Evolutionary conservation across 1,140 invertebrate species (phyloP), one percentile per base, ranked within the genome.

Genomic region (Bradynema listronoti): DNA sequence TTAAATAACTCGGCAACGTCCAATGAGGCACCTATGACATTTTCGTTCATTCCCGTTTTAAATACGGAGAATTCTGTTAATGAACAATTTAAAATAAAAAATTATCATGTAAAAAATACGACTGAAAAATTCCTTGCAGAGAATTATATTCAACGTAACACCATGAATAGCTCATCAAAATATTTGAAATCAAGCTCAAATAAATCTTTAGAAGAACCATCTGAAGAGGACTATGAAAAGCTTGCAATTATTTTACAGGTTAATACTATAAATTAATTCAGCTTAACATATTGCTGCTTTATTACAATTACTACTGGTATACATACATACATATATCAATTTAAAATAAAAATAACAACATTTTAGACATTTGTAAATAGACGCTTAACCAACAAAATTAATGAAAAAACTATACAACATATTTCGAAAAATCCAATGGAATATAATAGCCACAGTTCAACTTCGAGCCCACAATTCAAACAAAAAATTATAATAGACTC

Each of bases 191-290:
- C n/a, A n/a, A n/a, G n/a, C n/a, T n/a, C n/a, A n/a, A n/a, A n/a
- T n/a, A n/a, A n/a, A n/a, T n/a, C n/a, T n/a, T n/a, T n/a, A 4
- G 16, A 19, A 50, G 47, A 50, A 32, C 47, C 47, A 27, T 30
- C 9, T 29, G 27, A n/a, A 24, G 47, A 50, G 19, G 47, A 50
- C 4, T 50, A 50, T 25, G 47, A 50, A 24, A 50, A 3, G 34
- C n/a, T 50, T 9, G 47, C 47, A 3, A 50, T 9, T 30, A 50
- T 50, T 25, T 27, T 50, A n/a, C 47, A 50, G 19, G 47, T 50
- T 24, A 50, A 27, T 50, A 25, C 3, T 4, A 2, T 4, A 39
- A 39, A 39, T 11, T 39, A 19, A 11, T 11, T 11, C 11, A 39
- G 11, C 11, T 39, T 11, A 39, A 39, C 42, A 43, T 43, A 4